Base-by-base conservation (phyloP, 2,888 invertebrate genomes). In the Nyleta sp. region DNA sequence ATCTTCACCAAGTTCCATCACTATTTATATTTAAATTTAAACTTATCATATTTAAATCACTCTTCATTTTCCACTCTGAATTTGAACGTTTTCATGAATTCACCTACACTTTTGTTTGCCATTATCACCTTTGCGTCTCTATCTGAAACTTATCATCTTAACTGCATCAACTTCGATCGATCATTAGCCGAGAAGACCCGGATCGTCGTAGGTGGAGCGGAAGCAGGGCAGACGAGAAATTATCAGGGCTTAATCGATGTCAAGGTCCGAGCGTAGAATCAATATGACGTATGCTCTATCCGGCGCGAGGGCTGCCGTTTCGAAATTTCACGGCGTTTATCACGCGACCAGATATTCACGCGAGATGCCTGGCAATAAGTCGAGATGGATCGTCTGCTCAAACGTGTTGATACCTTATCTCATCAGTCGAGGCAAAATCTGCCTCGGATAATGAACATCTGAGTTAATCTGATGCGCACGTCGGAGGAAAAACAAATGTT, bases 401-500 rank as follows among this genome's bases (percentile, higher is more conserved):
- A 67, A 46, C 35, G 46, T 46, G 46, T 55, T 55, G 38, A 71
- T 62, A 46, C 46, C 50, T 59, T 71, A 53, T 53, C 53, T 52
- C 35, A 59, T 33, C 52, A 40, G 13, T 10, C 13, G 24, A 2
- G n/a, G 53, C 52, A 53, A 70, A 52, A 59, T 60, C 70, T 60
- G 22, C 18, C 13, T 13, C 24, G 31, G 18, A 35, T 60, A 60
- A 71, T 53, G 60, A 60, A 52, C 52, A 71, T 57, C 33, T 44
- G 13, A 52, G 52, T 50, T 52, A 70, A 70, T 70, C 38, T 52
- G 35, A 70, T 40, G 53, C 53, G 48, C 46, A 22, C 11, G 10
- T 40, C 15, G 70, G 40, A 40, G 38, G 59, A 60, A 70, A 70
- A 70, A 59, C 70, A 70, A 70, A 60, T 42, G 44, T 44, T 40